Base-by-base conservation (phyloP, 2,113 vertebrate species). In the Xyrauchen texanus region DNA sequence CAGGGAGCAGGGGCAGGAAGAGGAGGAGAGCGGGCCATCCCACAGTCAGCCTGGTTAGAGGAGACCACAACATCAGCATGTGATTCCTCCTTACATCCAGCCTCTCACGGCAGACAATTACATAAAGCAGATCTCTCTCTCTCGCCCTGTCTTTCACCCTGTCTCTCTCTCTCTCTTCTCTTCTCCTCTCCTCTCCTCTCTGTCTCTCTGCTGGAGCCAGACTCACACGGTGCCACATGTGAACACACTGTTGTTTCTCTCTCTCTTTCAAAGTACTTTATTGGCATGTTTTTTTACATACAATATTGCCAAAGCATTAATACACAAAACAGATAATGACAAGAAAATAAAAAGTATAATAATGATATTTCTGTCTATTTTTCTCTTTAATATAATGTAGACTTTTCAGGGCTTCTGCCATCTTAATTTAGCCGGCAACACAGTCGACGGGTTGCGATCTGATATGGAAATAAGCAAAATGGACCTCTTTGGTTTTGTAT, bases 81-180 rank as follows among this genome's bases (percentile, higher is more conserved):
- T 87, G 88, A 88, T 85, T 76, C 79, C 65, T 72, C 69, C 81
- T 65, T 84, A 79, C 76, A 79, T 82, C 60, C 81, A 72, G 62
- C 86, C 85, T 57, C 82, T 73, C 86, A 77, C 82, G 76, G 80
- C 84, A 89, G 84, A 87, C 82, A 85, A 89, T 91, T 89, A 89
- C 85, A 90, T 92, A 89, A 91, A 91, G 78, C 86, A 79, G 75
- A 85, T 62, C 60, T 58, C 81, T 84, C 81, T 83, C 34, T 52
- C 80, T 84, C 82, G 79, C 70, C 15, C 44, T 64, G 61, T 15
- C 51, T 47, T 74, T 53, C 47, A 55, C 34, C 81, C 85, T 88
- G 85, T 88, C 72, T 74, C 85, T 81, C 77, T 74, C 81, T 64
- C 60, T 80, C 66, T 77, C 82, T 84, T n/a, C 82, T 81, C n/a